Conservation (phyloP, 2,113 vertebrate species). For the Dromas ardeola region DNA sequence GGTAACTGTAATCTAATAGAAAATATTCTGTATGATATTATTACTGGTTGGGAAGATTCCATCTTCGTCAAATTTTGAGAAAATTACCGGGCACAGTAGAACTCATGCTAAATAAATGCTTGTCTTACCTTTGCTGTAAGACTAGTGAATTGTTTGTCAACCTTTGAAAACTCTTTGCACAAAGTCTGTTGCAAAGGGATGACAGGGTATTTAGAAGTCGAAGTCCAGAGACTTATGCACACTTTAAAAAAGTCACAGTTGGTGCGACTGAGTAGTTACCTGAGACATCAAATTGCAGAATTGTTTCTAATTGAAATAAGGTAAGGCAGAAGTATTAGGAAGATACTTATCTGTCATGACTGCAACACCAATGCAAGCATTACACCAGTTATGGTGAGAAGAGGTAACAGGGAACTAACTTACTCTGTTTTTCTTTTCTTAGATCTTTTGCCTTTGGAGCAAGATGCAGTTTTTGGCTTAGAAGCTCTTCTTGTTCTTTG, state of each 20-base stretch:
- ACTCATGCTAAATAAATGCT: neutral
- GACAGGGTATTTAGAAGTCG: neutral
- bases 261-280: neutral
- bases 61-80: neutral
- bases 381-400: neutral
- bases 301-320: neutral
- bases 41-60: neutral
- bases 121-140: neutral
- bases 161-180: neutral
- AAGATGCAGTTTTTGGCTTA: constrained; percentile 92
- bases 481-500: constrained; percentile 94
- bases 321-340: neutral
- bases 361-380: neutral
- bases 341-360: neutral
- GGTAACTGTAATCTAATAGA: neutral
- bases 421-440: neutral
- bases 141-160: neutral
- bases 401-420: neutral
- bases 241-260: neutral
- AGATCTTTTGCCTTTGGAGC: constrained; percentile 92
- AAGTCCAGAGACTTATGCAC: neutral
- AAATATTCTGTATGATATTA: neutral
- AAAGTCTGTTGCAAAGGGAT: neutral
- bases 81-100: neutral
- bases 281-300: neutral